Evolutionary conservation across 2,797 vertebrate species (phyloP), one percentile per base, ranked within the genome.

Genomic region (Enoplosus armatus): DNA sequence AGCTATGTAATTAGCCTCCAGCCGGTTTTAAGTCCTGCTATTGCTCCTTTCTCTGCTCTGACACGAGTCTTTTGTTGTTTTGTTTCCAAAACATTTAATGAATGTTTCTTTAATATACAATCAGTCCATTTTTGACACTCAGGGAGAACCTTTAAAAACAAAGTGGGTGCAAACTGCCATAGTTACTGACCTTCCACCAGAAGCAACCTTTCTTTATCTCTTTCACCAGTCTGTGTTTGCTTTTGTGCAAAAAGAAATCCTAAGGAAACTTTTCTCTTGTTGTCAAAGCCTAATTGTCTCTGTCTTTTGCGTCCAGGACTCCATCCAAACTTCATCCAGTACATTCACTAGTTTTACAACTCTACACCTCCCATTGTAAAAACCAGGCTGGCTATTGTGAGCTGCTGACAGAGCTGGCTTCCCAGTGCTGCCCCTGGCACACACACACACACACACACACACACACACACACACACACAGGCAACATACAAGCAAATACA

Each of bases 341-440:
- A 79, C 56, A 72, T 74, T 91, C 78, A 82, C 87, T 80, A 59
- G 43, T 89, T 94, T 90, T 90, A 93, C 72, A 84, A 87, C 85
- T 93, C 85, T 87, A 85, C 89, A 92, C 89, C 89, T 93, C 82
- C 87, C 79, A 87, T 86, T 93, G 83, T 92, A 93, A 93, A 93
- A 90, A 65, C n/a, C 72, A 65, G 67, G 20, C 75, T 75, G 48
- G 63, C 47, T 80, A 90, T 93, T 91, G 87, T 82, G 56, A 81
- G 71, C 88, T 78, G 80, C 83, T 90, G 80, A 75, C 82, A 69
- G 85, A 86, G 72, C 73, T 33, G 37, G 61, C 77, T 85, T 88
- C 77, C 72, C 74, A 78, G 70, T 55, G 31, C 64, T 78, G 75
- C 80, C 82, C 65, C 75, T 80, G 77, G 66, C 83, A 59, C 39